Evolutionary conservation across 2,888 invertebrate species (phyloP), one percentile per base, ranked within the genome.

Genomic region (Sminthurinus aureus): DNA sequence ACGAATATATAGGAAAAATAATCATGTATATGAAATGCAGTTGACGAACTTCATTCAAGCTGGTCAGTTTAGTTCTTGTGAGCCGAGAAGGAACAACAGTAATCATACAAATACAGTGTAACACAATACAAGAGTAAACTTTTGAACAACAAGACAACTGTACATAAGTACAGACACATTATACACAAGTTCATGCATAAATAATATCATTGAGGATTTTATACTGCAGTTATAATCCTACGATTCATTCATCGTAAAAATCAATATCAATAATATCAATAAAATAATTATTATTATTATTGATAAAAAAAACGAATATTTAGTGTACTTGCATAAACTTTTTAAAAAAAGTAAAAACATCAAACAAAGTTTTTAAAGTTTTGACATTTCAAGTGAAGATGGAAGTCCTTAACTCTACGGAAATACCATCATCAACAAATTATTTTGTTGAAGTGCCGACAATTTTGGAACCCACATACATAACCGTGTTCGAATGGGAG

Each of bases 401-500:
- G 66, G 20, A 66, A n/a, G 20, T n/a, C n/a, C n/a, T n/a, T n/a
- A n/a, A n/a, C n/a, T n/a, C n/a, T n/a, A n/a, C 71, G 6, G 24
- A 20, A 9, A 67, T 18, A 13, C 8, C 71, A 22, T 8, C 13
- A 9, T 9, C 71, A 6, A 12, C 18, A 24, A 22, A 71, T 71
- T 79, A 64, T 66, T 79, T 79, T 24, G 66, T 79, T 22, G 64
- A 58, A 13, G 78, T 79, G 26, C 24, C 11, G 13, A 58, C 78
- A 15, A 26, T 64, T 3, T 24, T 9, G 3, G 66, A 79, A 18
- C 64, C 64, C 20, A 26, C 86, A 6, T 87, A 87, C 83, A 83
- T 87, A 15, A 86, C 85, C 69, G 85, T 86, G 20, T 87, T 85
- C 84, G 75, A 83, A 13, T 87, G 86, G 86, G 87, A 87, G 77